Base-by-base conservation (phyloP, 2,113 vertebrate genomes). In the Vulpes ferrilata region DNA sequence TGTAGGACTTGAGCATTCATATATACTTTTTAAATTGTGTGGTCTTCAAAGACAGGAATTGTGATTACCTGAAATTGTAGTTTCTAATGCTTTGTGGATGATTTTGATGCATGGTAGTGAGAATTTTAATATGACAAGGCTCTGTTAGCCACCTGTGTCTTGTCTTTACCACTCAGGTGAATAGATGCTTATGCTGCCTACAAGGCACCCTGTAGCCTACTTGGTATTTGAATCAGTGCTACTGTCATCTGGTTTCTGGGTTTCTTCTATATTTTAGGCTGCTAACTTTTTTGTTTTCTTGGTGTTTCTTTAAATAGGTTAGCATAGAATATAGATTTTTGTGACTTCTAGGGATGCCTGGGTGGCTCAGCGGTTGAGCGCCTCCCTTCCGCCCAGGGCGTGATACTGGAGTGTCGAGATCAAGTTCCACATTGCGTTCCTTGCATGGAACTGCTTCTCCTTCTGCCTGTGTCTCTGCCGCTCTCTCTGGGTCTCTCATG, bases 261-360 rank as follows among this genome's bases (percentile, higher is more conserved):
- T 95, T 87, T n/a, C 60, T 62, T 43, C 48, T 88, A 0, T 59
- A 57, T 20, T 96, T 91, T 93, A 35, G 30, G 7, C 88, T 85
- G 38, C 32, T 81, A 88, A 84, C 97, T 88, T 25, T 94, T 91
- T 91, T 88, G 11, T 91, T 88, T 90, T n/a, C 23, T 90, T 30
- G 17, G 6, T 51, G 17, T 93, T 95, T 38, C 30, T 84, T 95
- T 51, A 84, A 32, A 27, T 95, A 80, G 32, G 48, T 84, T 95
- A 93, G 79, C 2, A 32, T 82, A 35, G 19, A 90, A 74, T 65
- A 43, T n/a, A 74, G 57, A 67, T 92, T 96, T 81, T 88, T 85
- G 35, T 80, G 12, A 62, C 32, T 92, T 93, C 23, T 78, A 62
- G 80, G 16, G 43, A 43, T 6, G 43, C 43, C 43, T 43, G 43